Percentiles rank a stretch among this genome's conserved stretches.
Conservation (phyloP, 2,888 invertebrate genomes). For the Noctua pronuba region DNA sequence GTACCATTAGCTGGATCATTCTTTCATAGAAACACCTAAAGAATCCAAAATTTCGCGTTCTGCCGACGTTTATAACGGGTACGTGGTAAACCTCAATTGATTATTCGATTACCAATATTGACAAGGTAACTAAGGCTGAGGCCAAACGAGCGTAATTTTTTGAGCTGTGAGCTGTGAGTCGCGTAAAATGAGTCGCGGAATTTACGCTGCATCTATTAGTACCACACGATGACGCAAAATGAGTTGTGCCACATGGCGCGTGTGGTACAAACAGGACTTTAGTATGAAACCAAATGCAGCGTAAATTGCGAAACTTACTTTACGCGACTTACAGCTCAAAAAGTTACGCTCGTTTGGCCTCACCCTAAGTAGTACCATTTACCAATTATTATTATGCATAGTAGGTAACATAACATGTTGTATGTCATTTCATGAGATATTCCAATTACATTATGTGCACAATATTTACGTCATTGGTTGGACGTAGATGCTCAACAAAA, state of each 20-base stretch:
- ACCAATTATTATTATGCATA: not conserved
- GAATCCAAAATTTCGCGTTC: not conserved
- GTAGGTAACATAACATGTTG: not conserved
- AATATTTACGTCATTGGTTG: slow-evolving; percentile 17
- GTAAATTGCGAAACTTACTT: no score
- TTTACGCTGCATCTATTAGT: no score
- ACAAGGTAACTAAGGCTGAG: not conserved
- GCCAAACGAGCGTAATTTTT: no score
- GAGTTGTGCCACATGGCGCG: no score
- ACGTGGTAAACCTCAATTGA: not conserved
- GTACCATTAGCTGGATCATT: not conserved
- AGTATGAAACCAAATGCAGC: no score
- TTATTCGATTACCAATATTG: not conserved
- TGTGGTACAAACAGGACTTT: no score
- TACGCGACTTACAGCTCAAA: no score
- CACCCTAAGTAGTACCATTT: not conserved
- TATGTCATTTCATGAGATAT: not conserved
- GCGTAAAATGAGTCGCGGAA: no score
- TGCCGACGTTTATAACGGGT: not conserved
- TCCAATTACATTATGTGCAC: not conserved
- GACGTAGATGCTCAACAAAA: not conserved
- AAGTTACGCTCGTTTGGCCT: no score
- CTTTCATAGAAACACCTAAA: no score
- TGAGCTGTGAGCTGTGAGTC: no score
- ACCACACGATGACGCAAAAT: no score